Conservation (phyloP, 2,888 invertebrate species). For the Amphipoea oculea region DNA sequence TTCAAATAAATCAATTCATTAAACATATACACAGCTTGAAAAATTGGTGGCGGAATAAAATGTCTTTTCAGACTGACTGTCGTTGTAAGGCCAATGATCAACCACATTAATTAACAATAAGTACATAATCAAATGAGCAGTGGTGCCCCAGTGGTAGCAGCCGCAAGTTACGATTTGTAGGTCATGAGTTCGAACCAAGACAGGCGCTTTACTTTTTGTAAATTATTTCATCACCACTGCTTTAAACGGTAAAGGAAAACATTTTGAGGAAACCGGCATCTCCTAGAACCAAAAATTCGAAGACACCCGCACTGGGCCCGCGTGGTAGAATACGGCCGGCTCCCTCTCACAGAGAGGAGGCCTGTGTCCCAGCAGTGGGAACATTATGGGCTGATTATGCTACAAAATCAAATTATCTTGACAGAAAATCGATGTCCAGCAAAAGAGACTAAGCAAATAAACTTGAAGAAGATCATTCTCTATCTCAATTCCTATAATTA, state of each 20-base stretch:
- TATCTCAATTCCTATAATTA: conserved; percentile 5
- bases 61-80: neutral
- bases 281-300: neutral
- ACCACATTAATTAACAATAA: neutral
- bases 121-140: neutral
- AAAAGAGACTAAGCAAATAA: neutral
- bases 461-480: neutral
- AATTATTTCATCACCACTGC: neutral
- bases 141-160: neutral
- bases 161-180: neutral
- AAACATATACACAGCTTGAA: neutral
- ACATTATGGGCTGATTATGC: neutral
- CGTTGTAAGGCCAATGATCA: neutral
- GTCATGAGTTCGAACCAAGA: neutral
- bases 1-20: no score
- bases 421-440: neutral
- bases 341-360: neutral
- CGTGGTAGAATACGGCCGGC: neutral
- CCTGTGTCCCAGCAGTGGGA: neutral
- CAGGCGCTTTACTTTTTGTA: neutral
- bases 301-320: neutral
- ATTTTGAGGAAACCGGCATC: neutral
- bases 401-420: neutral
- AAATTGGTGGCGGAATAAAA: neutral
- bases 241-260: neutral